Conservation (phyloP, 2,797 vertebrate genomes). For the Myioborus melanocephalus region DNA sequence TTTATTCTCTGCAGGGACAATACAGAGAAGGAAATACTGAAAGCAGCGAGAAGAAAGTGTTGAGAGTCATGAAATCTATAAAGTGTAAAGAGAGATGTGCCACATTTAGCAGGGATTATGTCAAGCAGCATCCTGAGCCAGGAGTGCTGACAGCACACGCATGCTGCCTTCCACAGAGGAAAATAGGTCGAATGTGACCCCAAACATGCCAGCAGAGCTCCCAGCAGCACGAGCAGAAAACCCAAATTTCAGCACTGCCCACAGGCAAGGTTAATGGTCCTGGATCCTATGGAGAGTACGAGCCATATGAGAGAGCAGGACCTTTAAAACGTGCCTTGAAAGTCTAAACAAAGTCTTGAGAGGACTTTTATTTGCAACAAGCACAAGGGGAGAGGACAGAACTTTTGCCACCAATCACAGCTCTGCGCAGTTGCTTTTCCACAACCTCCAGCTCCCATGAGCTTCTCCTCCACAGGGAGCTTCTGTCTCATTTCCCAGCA, state of each 20-base stretch:
- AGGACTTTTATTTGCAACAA: background rate
- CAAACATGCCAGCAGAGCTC: background rate
- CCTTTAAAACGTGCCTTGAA: background rate
- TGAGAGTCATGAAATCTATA: constrained; percentile 12
- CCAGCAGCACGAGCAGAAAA: background rate
- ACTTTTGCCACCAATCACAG: background rate
- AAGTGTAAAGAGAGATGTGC: constrained; percentile 13
- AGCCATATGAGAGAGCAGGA: background rate
- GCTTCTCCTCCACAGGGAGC: background rate
- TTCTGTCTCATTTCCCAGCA: background rate
- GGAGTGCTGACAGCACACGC: constrained; percentile 17
- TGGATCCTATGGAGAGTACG: accelerated
- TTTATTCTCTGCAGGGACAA: constrained; percentile 32
- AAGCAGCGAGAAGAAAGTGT: background rate
- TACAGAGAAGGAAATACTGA: background rate
- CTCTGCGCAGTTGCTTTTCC: background rate
- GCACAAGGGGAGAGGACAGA: background rate
- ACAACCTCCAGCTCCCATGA: background rate
- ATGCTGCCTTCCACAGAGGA: background rate
- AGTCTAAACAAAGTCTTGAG: background rate
- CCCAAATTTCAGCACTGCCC: background rate
- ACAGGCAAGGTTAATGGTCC: accelerated
- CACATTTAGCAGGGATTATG: constrained; percentile 30
- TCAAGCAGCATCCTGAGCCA: background rate
- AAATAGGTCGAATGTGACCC: background rate